Base-by-base conservation (phyloP, 2,113 vertebrate species). In the Chrysemys picta region DNA sequence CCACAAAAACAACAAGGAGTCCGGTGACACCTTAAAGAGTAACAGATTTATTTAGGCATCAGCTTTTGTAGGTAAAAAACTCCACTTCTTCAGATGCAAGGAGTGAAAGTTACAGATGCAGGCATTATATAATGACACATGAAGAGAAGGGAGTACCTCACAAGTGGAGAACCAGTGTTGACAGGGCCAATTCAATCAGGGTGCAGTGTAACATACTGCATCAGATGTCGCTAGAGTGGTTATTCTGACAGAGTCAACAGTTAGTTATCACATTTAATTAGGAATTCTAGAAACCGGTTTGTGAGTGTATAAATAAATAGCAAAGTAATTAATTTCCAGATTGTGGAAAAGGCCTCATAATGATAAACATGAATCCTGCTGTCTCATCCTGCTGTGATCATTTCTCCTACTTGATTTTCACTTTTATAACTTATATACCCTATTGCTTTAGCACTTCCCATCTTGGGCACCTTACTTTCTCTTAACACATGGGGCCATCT, bases 311-410 rank as follows among this genome's bases (percentile, higher is more conserved):
- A 95, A 85, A 93, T 21, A 45, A 72, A 10, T 25, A 96, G 83
- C 91, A 94, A 96, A 62, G 75, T 97, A 97, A 97, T 97, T 97
- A 49, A 94, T 84, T 90, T 78, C 89, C 75, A 69, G 76, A 87
- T n/a, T 79, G 49, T 53, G 80, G 52, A 86, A 94, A 91, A n/a
- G 93, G 50, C 53, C 82, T 69, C 84, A 89, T 86, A 94, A 96
- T 57, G 69, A 82, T 59, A 91, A 87, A 93, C 91, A 69, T 17
- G 35, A 59, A 31, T 42, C 47, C 80, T 88, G 56, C 35, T 92
- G 25, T 89, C 84, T 78, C 69, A 91, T 95, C 78, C 89, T 72
- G 19, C 92, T 78, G 84, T 84, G 93, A 87, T 94, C 76, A 91
- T 89, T 29, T 50, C 35, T 22, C 85, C 53, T 57, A 89, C 78